These are phyloP conservation scores for Heliconius ethilla DNA, from an alignment of 2,888 invertebrate genomes.

Conservation along the genomic window DNA sequence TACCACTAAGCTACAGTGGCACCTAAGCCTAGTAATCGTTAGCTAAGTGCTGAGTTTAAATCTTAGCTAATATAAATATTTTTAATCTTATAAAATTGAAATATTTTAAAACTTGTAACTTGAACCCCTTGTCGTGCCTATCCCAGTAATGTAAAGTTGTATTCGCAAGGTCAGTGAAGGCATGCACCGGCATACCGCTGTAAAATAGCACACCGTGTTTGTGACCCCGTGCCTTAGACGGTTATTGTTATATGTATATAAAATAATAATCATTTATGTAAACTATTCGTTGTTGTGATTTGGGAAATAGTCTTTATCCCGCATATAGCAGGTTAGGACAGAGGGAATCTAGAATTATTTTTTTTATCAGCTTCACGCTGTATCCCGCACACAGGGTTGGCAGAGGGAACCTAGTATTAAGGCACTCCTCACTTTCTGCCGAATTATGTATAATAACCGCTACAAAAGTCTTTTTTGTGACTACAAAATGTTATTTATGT, in stretches of 20 bases:
- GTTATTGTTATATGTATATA: neutral
- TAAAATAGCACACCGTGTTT: constrained; percentile 16
- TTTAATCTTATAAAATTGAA: neutral
- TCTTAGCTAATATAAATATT: too few relatives aligned
- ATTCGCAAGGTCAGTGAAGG: constrained; percentile 37
- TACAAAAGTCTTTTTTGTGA: too few relatives aligned
- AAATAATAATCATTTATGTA: neutral
- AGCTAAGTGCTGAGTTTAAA: too few relatives aligned
- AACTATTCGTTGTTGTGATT: neutral
- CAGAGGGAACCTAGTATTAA: neutral
- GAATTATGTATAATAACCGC: too few relatives aligned
- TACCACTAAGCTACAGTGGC: too few relatives aligned
- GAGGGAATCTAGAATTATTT: neutral
- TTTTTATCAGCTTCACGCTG: too few relatives aligned
- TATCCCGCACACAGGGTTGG: neutral
- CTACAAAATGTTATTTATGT: too few relatives aligned
- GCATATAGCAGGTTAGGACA: neutral
- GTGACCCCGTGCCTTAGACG: constrained; percentile 8
- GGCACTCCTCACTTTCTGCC: too few relatives aligned
- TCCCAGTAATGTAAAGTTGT: constrained; percentile 39
- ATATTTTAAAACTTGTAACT: neutral
- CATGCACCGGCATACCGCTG: constrained; percentile 37
- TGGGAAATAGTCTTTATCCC: neutral
- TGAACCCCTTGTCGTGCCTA: constrained; percentile 10
- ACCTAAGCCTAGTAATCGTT: too few relatives aligned